A percentile compares a stretch with the other conserved stretches of the same genome.
Evolutionary conservation across 2,888 invertebrate species (phyloP).

Genomic region (Volucella inanis): DNA sequence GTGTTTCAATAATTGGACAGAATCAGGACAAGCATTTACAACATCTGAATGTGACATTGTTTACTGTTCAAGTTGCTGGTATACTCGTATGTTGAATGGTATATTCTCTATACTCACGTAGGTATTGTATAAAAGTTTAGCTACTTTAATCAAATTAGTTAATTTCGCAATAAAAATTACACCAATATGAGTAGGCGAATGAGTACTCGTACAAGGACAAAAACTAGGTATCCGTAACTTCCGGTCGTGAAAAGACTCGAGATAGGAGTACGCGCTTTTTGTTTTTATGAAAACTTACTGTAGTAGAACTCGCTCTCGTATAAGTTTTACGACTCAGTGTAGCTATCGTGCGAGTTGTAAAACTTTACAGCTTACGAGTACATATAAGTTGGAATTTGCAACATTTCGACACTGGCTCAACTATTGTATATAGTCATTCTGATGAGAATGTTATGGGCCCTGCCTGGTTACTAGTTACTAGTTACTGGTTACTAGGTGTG

Average conservation of each 20-base stretch:
- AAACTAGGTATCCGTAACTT: conserved; percentile 14
- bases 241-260: conserved; percentile 14
- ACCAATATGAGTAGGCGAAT: conserved; percentile 20
- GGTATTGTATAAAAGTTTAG: conserved; percentile 6
- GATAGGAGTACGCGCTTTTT: conserved; percentile 1
- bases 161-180: conserved; percentile 50
- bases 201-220: not conserved
- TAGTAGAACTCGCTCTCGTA: not conserved
- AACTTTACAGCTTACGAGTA: conserved; percentile 46
- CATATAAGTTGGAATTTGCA: conserved; percentile 42
- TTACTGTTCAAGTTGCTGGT: not conserved
- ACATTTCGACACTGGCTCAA: conserved; percentile 23
- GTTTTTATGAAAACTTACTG: conserved; percentile 40
- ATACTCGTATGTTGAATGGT: not conserved
- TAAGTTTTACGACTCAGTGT: conserved; percentile 43
- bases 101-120: not conserved
- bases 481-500: conserved; percentile 14
- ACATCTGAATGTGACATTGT: conserved; percentile 19
- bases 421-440: conserved; percentile 14
- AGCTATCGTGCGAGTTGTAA: conserved; percentile 37
- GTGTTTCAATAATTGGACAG: conserved; percentile 53
- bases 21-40: conserved; percentile 33
- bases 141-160: conserved; percentile 35
- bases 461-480: no score
- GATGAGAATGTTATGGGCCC: not conserved